Base-by-base conservation (phyloP, 35 echinoderm and acorn worm genomes). In the Ophiothrix spiculata region DNA sequence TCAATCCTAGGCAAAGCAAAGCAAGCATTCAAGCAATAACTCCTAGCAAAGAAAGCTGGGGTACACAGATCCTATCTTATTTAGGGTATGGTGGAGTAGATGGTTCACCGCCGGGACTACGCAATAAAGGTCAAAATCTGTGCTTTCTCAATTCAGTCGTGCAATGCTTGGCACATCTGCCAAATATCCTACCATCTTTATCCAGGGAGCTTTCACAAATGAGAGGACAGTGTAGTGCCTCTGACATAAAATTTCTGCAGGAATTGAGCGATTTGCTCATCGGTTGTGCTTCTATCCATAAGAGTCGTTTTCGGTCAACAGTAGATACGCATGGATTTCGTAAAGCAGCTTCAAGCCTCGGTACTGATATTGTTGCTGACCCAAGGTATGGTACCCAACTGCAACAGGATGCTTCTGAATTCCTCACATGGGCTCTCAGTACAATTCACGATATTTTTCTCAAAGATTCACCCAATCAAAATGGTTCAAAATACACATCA, bases 341-440 rank as follows among this genome's bases (percentile, higher is more conserved):
- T 19, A 81, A 69, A 25, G 78, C 77, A 0, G 78, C 64, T 15
- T 45, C 77, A 13, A 63, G 39, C 33, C 35, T 88, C 1, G 56
- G 46, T 23, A 77, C 87, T 1, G n/a, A 69, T 40, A 36, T 88
- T 25, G 39, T 88, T 39, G 46, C 87, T 1, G 36, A 88, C 37
- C 79, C 87, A 39, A 16, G 21, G 16, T 19, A 75, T 21, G 33
- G 32, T 0, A 46, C 33, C 12, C 87, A 88, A 40, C 36, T 36
- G 8, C 87, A 88, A 29, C 87, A 88, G 38, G 87, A 88, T 75
- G 87, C 87, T 63, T 77, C 87, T 39, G 87, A 88, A 33, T 81
- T 88, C 33, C 35, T 88, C 4, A 80, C 78, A 31, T 88, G 87
- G 87, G 8, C 81, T 14, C 56, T 88, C 13, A 88, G 39, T 69